A percentile compares a stretch with the other conserved stretches of the same genome.
phyloP scores from a whole-genome alignment of 2,797 vertebrate genomes.

The Chrysocyon brachyurus region DNA sequence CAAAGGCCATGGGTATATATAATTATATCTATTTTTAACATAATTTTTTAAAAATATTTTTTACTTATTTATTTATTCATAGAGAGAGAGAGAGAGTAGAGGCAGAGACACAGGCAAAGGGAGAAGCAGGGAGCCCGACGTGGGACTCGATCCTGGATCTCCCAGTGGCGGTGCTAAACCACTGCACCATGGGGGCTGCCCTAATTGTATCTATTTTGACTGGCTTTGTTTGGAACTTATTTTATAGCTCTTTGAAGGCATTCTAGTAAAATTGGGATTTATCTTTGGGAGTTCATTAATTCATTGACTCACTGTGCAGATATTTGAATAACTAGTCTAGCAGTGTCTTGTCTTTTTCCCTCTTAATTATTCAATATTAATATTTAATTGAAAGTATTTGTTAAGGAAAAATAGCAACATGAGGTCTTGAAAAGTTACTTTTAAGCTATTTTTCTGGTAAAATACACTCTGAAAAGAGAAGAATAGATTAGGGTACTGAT shows the following conservation, averaged over 20 bases:
- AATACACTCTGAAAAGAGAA: slow-evolving; percentile 40
- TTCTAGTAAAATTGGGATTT: neutral
- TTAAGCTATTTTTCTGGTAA: neutral
- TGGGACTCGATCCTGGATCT: too few species aligned
- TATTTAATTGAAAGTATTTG: slow-evolving; percentile 48
- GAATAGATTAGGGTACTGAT: neutral
- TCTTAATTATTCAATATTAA: slow-evolving; percentile 13
- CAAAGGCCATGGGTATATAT: neutral
- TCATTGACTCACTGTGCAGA: neutral
- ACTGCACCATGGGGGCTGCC: too few species aligned
- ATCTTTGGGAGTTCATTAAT: neutral
- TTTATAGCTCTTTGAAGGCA: slow-evolving; percentile 29
- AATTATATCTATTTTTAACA: neutral
- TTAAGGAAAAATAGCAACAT: neutral
- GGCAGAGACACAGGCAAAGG: too few species aligned
- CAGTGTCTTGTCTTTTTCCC: neutral
- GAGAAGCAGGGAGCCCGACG: too few species aligned
- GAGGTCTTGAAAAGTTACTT: slow-evolving; percentile 21
- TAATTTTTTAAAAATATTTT: too few species aligned
- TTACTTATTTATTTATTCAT: too few species aligned
- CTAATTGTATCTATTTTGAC: neutral
- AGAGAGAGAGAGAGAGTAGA: too few species aligned
- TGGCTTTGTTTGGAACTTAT: neutral
- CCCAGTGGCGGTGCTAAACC: too few species aligned
- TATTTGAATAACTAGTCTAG: neutral